Evolutionary conservation across 2,113 vertebrate genomes (phyloP).

Genomic region (Oceanites oceanicus): DNA sequence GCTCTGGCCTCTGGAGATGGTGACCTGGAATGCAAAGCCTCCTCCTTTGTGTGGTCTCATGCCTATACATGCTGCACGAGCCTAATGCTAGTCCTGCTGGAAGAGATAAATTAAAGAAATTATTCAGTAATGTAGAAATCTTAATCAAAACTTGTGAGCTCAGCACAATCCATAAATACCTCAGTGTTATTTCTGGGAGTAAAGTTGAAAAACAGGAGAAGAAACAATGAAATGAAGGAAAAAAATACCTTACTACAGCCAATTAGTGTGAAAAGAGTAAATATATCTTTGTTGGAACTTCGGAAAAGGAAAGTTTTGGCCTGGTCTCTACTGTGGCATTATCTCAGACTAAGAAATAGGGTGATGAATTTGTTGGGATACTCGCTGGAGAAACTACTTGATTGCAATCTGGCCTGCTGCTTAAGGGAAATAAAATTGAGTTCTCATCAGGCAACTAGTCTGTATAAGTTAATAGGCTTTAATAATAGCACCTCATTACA

Average conservation of each 20-base stretch:
- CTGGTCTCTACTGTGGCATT: slow-evolving; percentile 30
- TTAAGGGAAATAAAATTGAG: slow-evolving; percentile 64
- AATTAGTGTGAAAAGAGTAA: slow-evolving; percentile 23
- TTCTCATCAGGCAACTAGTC: slow-evolving; percentile 63
- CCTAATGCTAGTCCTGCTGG: neutral
- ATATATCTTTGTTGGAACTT: slow-evolving; percentile 1
- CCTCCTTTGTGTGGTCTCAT: slow-evolving; percentile 51
- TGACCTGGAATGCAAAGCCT: slow-evolving; percentile 40
- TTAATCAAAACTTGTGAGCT: slow-evolving; percentile 4
- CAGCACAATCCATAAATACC: slow-evolving; percentile 2
- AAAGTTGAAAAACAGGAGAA: neutral
- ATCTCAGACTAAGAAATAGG: slow-evolving; percentile 50
- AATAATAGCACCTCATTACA: slow-evolving; percentile 70
- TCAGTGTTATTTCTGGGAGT: neutral
- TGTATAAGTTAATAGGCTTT: slow-evolving; percentile 67
- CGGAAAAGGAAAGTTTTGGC: slow-evolving; percentile 8
- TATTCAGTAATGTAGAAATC: neutral
- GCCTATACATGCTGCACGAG: neutral
- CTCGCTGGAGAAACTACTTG: slow-evolving; percentile 39
- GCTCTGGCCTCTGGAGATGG: slow-evolving; percentile 32
- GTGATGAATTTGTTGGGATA: slow-evolving; percentile 65
- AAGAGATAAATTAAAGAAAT: neutral
- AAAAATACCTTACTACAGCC: neutral
- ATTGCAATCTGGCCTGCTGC: slow-evolving; percentile 69
- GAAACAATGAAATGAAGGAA: neutral